Percentiles rank a stretch among this genome's conserved stretches.
Conservation (phyloP, 2,888 invertebrate species). For the Phragmatobia fuliginosa region DNA sequence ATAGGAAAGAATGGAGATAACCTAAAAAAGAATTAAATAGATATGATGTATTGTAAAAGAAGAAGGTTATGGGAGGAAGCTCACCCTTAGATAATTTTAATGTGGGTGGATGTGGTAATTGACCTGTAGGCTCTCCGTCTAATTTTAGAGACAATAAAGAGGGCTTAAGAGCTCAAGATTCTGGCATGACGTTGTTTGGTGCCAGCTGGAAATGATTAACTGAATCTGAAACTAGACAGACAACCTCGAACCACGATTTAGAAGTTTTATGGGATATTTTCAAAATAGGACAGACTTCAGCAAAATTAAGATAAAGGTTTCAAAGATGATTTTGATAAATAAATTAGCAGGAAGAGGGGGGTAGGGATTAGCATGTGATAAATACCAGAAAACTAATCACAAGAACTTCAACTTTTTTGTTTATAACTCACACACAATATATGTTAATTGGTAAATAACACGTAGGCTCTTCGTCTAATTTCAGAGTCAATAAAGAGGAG, state of each 20-base stretch:
- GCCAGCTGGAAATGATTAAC: background rate
- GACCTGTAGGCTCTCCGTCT: background rate
- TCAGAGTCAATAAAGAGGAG: background rate
- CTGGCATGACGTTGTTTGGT: background rate
- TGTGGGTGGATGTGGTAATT: background rate
- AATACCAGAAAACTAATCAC: no score
- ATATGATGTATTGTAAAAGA: no score
- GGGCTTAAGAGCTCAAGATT: background rate
- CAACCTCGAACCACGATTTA: background rate
- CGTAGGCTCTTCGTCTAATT: background rate
- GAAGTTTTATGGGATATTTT: background rate
- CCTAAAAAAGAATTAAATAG: no score
- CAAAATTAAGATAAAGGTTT: no score
- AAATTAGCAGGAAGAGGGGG: no score
- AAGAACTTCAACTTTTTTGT: no score
- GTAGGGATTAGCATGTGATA: no score
- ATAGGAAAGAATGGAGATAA: no score
- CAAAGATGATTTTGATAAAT: no score
- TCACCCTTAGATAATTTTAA: background rate
- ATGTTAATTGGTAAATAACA: no score
- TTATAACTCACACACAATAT: no score
- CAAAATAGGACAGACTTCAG: no score
- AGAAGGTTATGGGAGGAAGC: background rate
- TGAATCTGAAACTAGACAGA: slow-evolving; percentile 1
- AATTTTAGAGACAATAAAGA: background rate